These are phyloP conservation scores for Gracilinanus agilis DNA, from an alignment of 2,113 vertebrate species.

Conservation along the genomic window DNA sequence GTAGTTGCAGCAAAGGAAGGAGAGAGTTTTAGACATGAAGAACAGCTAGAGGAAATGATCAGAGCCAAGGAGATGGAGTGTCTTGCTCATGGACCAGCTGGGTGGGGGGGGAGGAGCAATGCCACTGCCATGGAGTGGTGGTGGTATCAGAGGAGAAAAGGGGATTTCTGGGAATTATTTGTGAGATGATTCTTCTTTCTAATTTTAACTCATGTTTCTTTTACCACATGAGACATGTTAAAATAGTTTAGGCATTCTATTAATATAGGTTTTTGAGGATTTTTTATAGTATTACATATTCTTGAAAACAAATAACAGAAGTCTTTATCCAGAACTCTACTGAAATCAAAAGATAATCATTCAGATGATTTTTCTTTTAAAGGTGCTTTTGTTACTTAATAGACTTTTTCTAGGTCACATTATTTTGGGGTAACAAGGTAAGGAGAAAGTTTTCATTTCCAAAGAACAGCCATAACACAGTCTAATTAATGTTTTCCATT, in stretches of 20 bases:
- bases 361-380: not conserved
- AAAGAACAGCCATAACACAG: not conserved
- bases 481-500: not conserved
- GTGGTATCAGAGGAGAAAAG: no score
- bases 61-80: not conserved
- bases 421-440: not conserved
- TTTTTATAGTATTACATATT: conserved; percentile 6
- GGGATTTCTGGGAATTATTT: not conserved
- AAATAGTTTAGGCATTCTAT: not conserved
- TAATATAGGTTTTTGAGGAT: not conserved
- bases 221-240: not conserved
- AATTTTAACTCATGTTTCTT: not conserved
- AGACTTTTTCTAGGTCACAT: not conserved
- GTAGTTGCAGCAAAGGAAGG: not conserved
- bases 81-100: not conserved
- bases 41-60: not conserved
- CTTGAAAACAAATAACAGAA: not conserved
- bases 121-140: not conserved
- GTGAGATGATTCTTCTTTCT: not conserved
- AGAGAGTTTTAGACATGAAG: not conserved
- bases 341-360: not conserved
- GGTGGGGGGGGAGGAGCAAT: no score
- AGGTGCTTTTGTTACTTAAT: not conserved
- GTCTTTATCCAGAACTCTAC: not conserved
- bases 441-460: not conserved